A percentile compares a stretch with the other conserved stretches of the same genome.
Evolutionary conservation across 2,888 invertebrate genomes (phyloP).

Genomic region (Lithophane ornitopus): DNA sequence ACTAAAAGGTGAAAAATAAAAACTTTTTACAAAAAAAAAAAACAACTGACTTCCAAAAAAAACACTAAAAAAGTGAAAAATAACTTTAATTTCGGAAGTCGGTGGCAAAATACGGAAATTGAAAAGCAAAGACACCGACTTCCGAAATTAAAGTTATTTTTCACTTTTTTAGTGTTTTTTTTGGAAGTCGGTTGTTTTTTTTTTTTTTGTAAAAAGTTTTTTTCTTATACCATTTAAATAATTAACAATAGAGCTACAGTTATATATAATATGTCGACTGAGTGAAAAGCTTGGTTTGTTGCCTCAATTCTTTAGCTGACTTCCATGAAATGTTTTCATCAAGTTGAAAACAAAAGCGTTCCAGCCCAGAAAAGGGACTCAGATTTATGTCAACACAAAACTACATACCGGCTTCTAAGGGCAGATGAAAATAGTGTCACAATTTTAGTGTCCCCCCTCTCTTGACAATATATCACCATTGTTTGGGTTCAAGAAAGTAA

Average conservation of each 20-base stretch:
- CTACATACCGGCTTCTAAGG: neutral
- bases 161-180: too few relatives aligned
- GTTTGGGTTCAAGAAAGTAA: constrained; percentile 36
- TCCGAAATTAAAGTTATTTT: too few relatives aligned
- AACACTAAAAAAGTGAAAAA: too few relatives aligned
- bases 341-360: neutral
- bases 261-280: neutral
- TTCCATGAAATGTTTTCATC: neutral
- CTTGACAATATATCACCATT: constrained; percentile 27
- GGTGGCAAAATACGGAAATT: too few relatives aligned
- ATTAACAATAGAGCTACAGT: neutral
- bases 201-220: too few relatives aligned
- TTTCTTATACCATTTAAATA: neutral
- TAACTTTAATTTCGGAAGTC: too few relatives aligned
- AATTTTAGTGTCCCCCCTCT: constrained; percentile 1
- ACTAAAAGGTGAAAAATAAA: too few relatives aligned
- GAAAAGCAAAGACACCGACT: too few relatives aligned
- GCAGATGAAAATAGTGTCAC: constrained; percentile 16
- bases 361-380: neutral
- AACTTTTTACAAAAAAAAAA: too few relatives aligned
- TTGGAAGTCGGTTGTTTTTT: too few relatives aligned
- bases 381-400: constrained; percentile 19
- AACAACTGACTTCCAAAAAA: too few relatives aligned
- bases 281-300: neutral
- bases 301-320: constrained; percentile 20